phyloP scores from a whole-genome alignment of 2,797 vertebrate species.

The Esox lucius region DNA sequence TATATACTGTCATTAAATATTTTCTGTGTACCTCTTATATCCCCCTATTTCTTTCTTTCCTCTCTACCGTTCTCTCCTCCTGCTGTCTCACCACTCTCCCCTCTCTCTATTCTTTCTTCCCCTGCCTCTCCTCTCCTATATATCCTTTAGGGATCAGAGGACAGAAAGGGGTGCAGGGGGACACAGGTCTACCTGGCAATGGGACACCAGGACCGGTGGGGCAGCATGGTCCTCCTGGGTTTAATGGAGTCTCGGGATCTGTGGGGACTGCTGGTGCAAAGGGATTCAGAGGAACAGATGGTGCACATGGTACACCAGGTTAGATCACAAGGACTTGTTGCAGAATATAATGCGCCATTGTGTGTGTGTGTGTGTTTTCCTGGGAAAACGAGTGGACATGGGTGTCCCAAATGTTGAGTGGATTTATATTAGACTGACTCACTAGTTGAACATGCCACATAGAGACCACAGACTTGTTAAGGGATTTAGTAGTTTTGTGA shows the following conservation, averaged over 20 bases:
- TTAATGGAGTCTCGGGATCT: slow-evolving; percentile 51
- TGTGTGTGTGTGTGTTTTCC: not conserved
- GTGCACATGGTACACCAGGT: slow-evolving; percentile 60
- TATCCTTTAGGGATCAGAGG: slow-evolving; percentile 58
- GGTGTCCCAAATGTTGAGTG: too few species aligned
- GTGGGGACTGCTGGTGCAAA: slow-evolving; percentile 51
- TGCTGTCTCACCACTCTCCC: not conserved
- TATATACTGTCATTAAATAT: not conserved
- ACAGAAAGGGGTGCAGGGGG: slow-evolving; percentile 59
- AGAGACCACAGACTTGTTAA: too few species aligned
- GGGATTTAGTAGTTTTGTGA: too few species aligned
- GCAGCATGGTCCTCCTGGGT: slow-evolving; percentile 56
- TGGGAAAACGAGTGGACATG: too few species aligned
- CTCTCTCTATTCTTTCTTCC: not conserved
- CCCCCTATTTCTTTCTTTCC: not conserved
- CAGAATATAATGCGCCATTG: not conserved
- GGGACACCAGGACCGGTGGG: slow-evolving; percentile 60
- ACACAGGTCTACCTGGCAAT: slow-evolving; percentile 55
- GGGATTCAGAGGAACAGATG: slow-evolving; percentile 51
- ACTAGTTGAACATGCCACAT: too few species aligned
- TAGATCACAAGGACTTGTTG: slow-evolving; percentile 2
- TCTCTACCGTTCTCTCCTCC: not conserved
- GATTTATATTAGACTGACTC: too few species aligned
- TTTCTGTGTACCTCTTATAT: not conserved
- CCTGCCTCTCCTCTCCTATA: not conserved